Evolutionary conservation across 2,888 invertebrate genomes (phyloP).

Genomic region (Nemapogon koenigi): DNA sequence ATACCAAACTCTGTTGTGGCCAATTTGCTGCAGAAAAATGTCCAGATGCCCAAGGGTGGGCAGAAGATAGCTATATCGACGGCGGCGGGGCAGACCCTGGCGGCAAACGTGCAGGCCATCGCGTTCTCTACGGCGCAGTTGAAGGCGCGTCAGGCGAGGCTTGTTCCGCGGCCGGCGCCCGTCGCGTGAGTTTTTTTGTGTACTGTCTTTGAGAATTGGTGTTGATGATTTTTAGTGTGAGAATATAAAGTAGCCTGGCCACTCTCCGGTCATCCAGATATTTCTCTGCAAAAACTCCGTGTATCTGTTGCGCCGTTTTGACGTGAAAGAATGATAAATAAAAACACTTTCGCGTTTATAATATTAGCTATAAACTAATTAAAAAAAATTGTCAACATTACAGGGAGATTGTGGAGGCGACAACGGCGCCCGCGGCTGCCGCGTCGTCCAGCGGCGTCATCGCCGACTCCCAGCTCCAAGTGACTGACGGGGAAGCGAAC

Average conservation of each 20-base stretch:
- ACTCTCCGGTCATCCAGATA: too few species aligned
- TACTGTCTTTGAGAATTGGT: too few species aligned
- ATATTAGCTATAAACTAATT: background rate
- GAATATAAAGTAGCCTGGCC: too few species aligned
- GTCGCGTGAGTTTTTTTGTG: slow-evolving; percentile 32
- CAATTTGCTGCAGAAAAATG: slow-evolving; percentile 35
- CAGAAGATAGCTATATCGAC: slow-evolving; percentile 39
- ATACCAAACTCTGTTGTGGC: slow-evolving; percentile 37
- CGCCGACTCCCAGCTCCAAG: slow-evolving; percentile 16
- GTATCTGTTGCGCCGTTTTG: too few species aligned
- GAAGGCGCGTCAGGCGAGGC: slow-evolving; percentile 35
- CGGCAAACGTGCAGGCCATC: slow-evolving; percentile 42
- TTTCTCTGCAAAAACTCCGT: too few species aligned
- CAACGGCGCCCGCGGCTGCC: slow-evolving; percentile 21
- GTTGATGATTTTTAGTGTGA: too few species aligned
- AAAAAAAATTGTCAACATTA: slow-evolving; percentile 9
- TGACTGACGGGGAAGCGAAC: slow-evolving; percentile 20
- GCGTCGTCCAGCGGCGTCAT: slow-evolving; percentile 17
- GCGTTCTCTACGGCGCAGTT: slow-evolving; percentile 38
- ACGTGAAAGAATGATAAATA: too few species aligned
- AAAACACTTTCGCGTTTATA: background rate
- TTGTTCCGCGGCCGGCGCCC: slow-evolving; percentile 27
- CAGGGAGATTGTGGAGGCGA: slow-evolving; percentile 37
- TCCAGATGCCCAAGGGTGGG: slow-evolving; percentile 29
- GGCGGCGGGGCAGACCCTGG: slow-evolving; percentile 27